Evolutionary conservation across 2,888 invertebrate species (phyloP).

Genomic region (Bhutanitis thaidina): DNA sequence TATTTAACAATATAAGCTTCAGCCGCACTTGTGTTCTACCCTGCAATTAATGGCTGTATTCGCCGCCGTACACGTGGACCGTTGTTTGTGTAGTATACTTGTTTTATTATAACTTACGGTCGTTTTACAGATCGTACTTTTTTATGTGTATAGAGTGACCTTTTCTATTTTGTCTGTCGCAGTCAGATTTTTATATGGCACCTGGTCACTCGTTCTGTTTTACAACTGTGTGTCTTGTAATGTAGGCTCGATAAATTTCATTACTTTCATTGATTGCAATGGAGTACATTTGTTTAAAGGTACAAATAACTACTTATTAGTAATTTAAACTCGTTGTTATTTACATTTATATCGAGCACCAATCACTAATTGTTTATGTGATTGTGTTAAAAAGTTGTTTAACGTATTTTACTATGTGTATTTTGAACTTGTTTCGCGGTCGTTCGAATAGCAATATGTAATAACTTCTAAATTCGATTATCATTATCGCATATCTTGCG

Average conservation of each 20-base stretch:
- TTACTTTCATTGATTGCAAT: background rate
- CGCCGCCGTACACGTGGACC: background rate
- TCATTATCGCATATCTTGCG: conserved; percentile 15
- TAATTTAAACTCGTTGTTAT: conserved; percentile 7
- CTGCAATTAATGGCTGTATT: background rate
- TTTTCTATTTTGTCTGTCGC: too few species aligned
- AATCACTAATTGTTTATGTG: conserved; percentile 3
- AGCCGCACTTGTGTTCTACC: background rate
- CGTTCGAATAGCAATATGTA: conserved; percentile 11
- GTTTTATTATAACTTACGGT: background rate
- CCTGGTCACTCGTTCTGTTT: too few species aligned
- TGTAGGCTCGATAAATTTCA: conserved; percentile 16
- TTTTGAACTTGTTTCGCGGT: conserved; percentile 16
- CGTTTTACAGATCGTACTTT: background rate
- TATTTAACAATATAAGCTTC: conserved; percentile 33
- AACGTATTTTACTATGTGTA: conserved; percentile 16
- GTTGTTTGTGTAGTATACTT: conserved; percentile 4
- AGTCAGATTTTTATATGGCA: too few species aligned
- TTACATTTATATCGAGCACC: conserved; percentile 5
- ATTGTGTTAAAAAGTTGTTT: conserved; percentile 5
- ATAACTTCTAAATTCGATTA: conserved; percentile 34
- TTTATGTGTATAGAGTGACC: too few species aligned
- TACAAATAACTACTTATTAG: conserved; percentile 15
- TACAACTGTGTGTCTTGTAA: conserved; percentile 14
- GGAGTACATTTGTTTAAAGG: conserved; percentile 1